These are phyloP conservation scores for Pachyrhynchus sulphureomaculatus DNA, from an alignment of 1,140 invertebrate genomes.

Conservation along the genomic window DNA sequence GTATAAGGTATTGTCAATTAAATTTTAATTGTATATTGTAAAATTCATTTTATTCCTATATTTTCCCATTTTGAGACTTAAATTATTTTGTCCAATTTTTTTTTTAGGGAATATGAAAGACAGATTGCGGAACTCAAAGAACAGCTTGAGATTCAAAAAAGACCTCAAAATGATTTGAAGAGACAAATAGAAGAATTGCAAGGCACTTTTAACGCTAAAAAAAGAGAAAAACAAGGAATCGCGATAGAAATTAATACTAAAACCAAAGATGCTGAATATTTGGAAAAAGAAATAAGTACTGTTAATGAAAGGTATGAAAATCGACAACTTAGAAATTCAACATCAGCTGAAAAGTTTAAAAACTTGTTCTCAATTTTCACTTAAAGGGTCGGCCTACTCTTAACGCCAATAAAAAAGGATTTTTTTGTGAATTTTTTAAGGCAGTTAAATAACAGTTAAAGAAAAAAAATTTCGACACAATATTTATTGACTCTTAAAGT, in stretches of 20 bases:
- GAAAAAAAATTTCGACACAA: too few species aligned
- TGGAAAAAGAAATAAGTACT: conserved; percentile 38
- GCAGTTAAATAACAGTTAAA: too few species aligned
- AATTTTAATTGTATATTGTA: background rate
- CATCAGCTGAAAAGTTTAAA: too few species aligned
- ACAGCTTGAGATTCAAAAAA: conserved; percentile 32
- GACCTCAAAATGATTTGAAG: conserved; percentile 30
- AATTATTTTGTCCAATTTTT: background rate
- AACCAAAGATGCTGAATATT: conserved; percentile 31
- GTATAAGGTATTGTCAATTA: conserved; percentile 1
- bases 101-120: conserved; percentile 25
- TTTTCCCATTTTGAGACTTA: too few species aligned
- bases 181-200: conserved; percentile 29
- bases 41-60: too few species aligned
- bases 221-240: conserved; percentile 32
- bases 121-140: conserved; percentile 34
- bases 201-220: conserved; percentile 25
- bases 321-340: too few species aligned
- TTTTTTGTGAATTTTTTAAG: too few species aligned
- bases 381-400: too few species aligned
- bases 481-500: too few species aligned
- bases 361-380: too few species aligned
- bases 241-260: conserved; percentile 33
- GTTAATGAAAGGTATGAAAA: conserved; percentile 37
- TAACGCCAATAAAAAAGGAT: too few species aligned